Base-by-base conservation (phyloP, 2,113 vertebrate species). In the Larimichthys polyactis region DNA sequence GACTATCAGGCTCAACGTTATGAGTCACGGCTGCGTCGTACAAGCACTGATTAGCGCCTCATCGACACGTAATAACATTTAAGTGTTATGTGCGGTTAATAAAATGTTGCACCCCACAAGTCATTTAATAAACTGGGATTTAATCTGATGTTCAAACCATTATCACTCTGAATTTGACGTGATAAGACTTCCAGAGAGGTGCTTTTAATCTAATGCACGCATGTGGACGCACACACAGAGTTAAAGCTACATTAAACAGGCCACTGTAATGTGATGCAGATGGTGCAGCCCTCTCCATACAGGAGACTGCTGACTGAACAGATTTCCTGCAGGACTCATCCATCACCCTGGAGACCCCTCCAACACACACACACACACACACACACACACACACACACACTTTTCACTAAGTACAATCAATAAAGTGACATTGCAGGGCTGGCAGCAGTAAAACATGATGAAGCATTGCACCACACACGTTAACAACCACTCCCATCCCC, bases 291-390 rank as follows among this genome's bases (percentile, higher is more conserved):
- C 24, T 68, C 46, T 48, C 40, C 24, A 29, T 54, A 8, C 36
- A 19, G 70, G 44, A 4, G 22, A 24, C 36, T 66, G 87, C 87
- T 88, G 91, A 92, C 79, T 83, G n/a, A 24, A 65, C 87, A 73
- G 19, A 44, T 79, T 68, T 71, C 49, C 57, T 9, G 14, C 57
- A 22, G 32, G 52, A 24, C 32, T 43, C 71, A 75, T 78, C 46
- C 60, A 71, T 84, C 83, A 75, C 70, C 72, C 78, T 12, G 1
- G 63, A 78, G 74, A 72, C 51, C 32, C 20, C 12, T 40, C 57
- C 49, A 32, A 24, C 14, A 40, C 24, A 17, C 4, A 2, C 36
- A 0, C 67, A 32, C 63, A 46, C 27, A 17, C 60, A 20, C 40
- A 27, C 44, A 40, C 24, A 17, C 4, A 2, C 36, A 0, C 67